Base-by-base conservation (phyloP, 1,140 invertebrate species). In the Conus ventricosus region DNA sequence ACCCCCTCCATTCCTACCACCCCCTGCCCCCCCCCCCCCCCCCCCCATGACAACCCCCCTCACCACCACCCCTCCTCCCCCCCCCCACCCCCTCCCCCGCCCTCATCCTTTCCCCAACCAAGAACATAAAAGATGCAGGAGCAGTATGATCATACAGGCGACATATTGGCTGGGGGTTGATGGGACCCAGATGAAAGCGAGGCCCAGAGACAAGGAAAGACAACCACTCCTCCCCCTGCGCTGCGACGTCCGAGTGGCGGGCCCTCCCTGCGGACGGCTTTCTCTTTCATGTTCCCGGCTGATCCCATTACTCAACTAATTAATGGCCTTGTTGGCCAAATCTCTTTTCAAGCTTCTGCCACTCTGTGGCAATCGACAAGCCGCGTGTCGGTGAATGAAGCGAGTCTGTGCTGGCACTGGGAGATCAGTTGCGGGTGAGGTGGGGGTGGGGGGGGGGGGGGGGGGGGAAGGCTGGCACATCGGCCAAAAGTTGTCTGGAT, bases 211-310 rank as follows among this genome's bases (percentile, higher is more conserved):
- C 88, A 51, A 57, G 76, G 67, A 71, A 71, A 23, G 20, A 71
- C 67, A 71, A 71, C 0, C 67, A 25, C 55, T 71, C 67, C 67
- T 71, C 67, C 67, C 67, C 67, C 11, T 15, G 84, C 17, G 76
- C 80, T 15, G 84, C 84, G 88, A 89, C 53, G 84, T 86, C n/a
- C 75, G 80, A 57, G 88, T 89, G 57, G 84, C 78, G 7, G 88
- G 88, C 1, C n/a, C 60, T 86, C 67, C 23, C 67, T 71, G 67
- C 11, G 67, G 67, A 71, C 6, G 11, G 67, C 67, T 71, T 11
- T 71, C 67, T 23, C 67, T 71, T 71, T 71, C 67, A 71, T 71
- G 13, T 71, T 63, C 6, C 23, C 15, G 17, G 6, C 17, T 6
- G 67, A 23, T 71, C 13, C 67, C 67, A 71, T 71, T 71, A 71